Conservation (phyloP, 2,797 vertebrate species). For the Podarcis lilfordi region DNA sequence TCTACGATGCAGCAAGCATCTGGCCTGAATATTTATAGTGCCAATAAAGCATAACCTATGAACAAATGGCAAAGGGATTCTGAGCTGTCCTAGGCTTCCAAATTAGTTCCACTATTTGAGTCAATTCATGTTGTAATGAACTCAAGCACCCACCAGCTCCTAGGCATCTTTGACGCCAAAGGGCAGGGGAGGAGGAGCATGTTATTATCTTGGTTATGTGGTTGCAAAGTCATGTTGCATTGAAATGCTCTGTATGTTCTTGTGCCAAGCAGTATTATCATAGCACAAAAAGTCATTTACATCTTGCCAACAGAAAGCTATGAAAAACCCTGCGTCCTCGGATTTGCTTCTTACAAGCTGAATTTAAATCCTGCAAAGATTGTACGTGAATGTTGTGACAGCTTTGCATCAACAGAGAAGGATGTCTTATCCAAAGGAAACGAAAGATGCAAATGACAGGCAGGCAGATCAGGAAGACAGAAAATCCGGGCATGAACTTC, state of each 20-base stretch:
- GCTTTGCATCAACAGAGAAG: not conserved
- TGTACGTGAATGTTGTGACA: not conserved
- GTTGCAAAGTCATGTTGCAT: conserved; percentile 18
- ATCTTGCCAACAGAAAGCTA: conserved; percentile 20
- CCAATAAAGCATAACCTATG: conserved; percentile 26
- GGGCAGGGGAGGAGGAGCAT: not conserved
- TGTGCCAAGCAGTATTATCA: conserved; percentile 19
- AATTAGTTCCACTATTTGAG: conserved; percentile 30
- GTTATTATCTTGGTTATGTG: conserved; percentile 21
- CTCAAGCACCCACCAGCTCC: conserved; percentile 1
- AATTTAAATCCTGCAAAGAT: conserved; percentile 18
- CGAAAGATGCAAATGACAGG: not conserved
- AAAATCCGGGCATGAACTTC: not conserved
- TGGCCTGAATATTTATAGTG: conserved; percentile 18
- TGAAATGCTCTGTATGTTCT: conserved; percentile 10
- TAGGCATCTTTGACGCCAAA: not conserved
- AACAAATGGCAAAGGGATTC: not conserved
- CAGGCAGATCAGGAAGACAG: not conserved
- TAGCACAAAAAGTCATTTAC: conserved; percentile 4
- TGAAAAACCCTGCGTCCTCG: conserved; percentile 9
- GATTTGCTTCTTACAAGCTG: not conserved
- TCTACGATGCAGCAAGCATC: not conserved
- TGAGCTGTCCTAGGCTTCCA: conserved; percentile 11
- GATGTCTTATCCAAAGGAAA: not conserved
- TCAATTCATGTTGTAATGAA: conserved; percentile 8